Conservation (phyloP, 2,888 invertebrate genomes). For the Trichogramma dendrolimi region DNA sequence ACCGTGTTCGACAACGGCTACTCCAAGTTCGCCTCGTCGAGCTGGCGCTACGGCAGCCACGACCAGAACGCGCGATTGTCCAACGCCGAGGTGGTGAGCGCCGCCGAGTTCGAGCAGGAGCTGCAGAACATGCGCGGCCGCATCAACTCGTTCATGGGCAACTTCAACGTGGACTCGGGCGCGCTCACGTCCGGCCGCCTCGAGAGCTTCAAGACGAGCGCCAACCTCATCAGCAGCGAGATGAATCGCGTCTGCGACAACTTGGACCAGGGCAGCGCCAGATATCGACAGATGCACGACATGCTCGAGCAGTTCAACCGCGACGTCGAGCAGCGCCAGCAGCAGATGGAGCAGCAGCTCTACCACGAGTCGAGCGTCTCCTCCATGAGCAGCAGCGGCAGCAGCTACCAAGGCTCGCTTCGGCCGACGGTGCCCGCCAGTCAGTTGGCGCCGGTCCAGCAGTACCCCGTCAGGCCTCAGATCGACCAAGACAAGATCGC, state of each 20-base stretch:
- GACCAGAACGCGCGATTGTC: constrained; percentile 8
- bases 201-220: constrained; percentile 19
- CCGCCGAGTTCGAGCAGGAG: constrained; percentile 18
- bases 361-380: background rate
- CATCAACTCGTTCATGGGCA: constrained; percentile 24
- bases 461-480: background rate
- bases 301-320: constrained; percentile 15
- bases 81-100: constrained; percentile 19
- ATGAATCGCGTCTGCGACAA: constrained; percentile 22
- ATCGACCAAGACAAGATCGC: background rate
- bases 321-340: constrained; percentile 14
- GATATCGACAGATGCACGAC: constrained; percentile 20
- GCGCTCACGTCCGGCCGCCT: constrained; percentile 1
- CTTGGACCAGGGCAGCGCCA: constrained; percentile 11
- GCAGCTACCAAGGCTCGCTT: background rate
- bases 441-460: background rate
- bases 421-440: too few species aligned
- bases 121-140: constrained; percentile 15
- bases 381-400: constrained; percentile 5
- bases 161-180: constrained; percentile 7
- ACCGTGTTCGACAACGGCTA: constrained; percentile 26
- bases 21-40: constrained; percentile 21
- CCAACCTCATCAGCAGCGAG: constrained; percentile 14
- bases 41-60: constrained; percentile 21
- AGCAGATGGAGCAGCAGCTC: constrained; percentile 13